phyloP scores from a whole-genome alignment of 2,888 invertebrate genomes.

The Atethmia centrago region DNA sequence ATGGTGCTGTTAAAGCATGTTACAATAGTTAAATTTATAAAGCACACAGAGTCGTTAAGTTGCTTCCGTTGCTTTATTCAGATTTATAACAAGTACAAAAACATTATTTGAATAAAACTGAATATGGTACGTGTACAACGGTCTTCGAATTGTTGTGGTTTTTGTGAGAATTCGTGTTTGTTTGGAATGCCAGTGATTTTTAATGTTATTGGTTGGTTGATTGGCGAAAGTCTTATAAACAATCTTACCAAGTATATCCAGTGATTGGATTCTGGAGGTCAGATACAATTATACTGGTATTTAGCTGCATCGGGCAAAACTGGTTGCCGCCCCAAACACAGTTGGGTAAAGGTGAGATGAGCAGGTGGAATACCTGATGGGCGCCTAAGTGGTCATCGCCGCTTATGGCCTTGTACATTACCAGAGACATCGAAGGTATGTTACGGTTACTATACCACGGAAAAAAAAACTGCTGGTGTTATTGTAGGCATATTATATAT shows the following conservation, averaged over 20 bases:
- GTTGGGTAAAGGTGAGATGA: too few species aligned
- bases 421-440: background rate
- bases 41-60: conserved; percentile 53
- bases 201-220: too few species aligned
- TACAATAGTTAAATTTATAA: conserved; percentile 60
- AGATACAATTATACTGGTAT: too few species aligned
- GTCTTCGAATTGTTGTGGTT: conserved; percentile 8
- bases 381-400: too few species aligned
- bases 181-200: background rate
- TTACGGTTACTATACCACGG: background rate
- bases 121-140: conserved; percentile 23
- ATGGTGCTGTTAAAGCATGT: conserved; percentile 49
- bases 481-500: too few species aligned
- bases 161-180: background rate
- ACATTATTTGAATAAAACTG: conserved; percentile 47
- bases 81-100: conserved; percentile 49
- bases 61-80: conserved; percentile 55
- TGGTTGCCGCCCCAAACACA: too few species aligned
- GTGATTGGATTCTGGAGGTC: too few species aligned
- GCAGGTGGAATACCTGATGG: background rate
- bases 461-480: too few species aligned
- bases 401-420: background rate
- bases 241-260: too few species aligned
- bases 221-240: too few species aligned
- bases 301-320: too few species aligned